Evolutionary conservation across 2,797 vertebrate species (phyloP).

Genomic region (Parauchenoglanis punctatus): DNA sequence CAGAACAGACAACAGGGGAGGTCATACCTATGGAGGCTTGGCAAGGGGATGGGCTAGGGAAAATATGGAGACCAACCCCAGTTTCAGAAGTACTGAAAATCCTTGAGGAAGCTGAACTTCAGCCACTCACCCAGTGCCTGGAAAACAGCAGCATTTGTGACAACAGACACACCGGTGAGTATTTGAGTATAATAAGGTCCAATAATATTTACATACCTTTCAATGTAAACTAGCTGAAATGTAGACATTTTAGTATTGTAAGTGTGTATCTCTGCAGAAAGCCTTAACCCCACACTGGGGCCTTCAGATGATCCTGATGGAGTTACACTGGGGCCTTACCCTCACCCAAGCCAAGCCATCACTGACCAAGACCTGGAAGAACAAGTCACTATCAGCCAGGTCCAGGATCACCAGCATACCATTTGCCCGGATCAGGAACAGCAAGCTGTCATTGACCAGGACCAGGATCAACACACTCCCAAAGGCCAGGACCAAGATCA

Average conservation of each 20-base stretch:
- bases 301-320: constrained; percentile 45
- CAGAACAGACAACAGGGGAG: constrained; percentile 82
- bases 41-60: constrained; percentile 79
- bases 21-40: constrained; percentile 78
- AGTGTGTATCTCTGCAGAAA: constrained; percentile 57
- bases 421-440: background rate
- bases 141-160: constrained; percentile 67
- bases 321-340: constrained; percentile 35
- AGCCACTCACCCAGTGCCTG: constrained; percentile 82
- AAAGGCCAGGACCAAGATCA: constrained; percentile 24
- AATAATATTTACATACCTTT: background rate
- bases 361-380: constrained; percentile 41
- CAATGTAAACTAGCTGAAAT: background rate
- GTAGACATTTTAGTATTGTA: background rate
- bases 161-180: constrained; percentile 51
- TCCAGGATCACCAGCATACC: constrained; percentile 24
- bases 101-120: constrained; percentile 86
- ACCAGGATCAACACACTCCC: constrained; percentile 18
- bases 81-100: constrained; percentile 82
- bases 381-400: constrained; percentile 31
- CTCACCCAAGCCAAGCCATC: constrained; percentile 21
- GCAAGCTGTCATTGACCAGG: background rate
- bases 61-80: constrained; percentile 82
- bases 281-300: constrained; percentile 40
- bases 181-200: background rate